Evolutionary conservation across 2,113 vertebrate genomes (phyloP).

Genomic region (Ondatra zibethicus): DNA sequence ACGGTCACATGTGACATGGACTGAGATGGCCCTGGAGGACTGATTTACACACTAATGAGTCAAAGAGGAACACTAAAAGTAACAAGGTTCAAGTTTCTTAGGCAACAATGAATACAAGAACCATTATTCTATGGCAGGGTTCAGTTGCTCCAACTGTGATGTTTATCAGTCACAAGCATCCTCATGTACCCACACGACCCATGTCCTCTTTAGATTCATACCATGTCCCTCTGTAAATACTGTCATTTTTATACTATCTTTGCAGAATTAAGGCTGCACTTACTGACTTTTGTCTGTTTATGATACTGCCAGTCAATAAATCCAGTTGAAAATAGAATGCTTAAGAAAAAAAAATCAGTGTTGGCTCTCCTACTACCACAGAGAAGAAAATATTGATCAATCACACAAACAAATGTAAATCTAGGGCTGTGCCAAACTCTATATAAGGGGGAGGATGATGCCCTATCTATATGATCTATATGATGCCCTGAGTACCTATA

Average conservation of each 20-base stretch:
- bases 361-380: neutral
- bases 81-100: neutral
- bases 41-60: neutral
- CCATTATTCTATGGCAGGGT: neutral
- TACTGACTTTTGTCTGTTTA: neutral
- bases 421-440: neutral
- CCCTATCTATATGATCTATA: no score
- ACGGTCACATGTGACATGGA: neutral
- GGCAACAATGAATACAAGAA: neutral
- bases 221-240: neutral
- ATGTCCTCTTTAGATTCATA: neutral
- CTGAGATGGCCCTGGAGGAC: neutral
- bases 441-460: neutral
- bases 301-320: neutral
- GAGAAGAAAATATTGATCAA: conserved; percentile 44
- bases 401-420: conserved; percentile 1
- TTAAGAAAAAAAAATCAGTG: neutral
- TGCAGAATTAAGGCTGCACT: neutral
- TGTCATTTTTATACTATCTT: neutral
- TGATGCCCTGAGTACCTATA: neutral
- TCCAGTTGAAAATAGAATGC: conserved; percentile 7
- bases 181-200: neutral
- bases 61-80: neutral
- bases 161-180: neutral
- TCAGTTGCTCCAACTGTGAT: conserved; percentile 29